phyloP scores from a whole-genome alignment of 2,797 vertebrate genomes.

The Semaprochilodus insignis region DNA sequence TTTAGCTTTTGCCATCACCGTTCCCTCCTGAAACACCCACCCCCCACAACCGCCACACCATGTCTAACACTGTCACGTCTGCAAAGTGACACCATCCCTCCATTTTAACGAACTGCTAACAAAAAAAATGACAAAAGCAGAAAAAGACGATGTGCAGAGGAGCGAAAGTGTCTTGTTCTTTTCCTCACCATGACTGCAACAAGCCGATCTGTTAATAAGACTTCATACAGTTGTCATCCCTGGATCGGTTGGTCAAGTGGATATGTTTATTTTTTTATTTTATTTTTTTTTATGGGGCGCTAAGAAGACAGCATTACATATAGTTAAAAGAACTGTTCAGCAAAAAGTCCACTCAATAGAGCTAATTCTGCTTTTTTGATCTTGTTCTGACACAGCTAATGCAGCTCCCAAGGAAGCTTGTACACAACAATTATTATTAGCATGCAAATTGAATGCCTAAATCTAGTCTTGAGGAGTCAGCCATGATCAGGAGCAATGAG shows the following conservation, averaged over 20 bases:
- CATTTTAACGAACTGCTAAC: neutral
- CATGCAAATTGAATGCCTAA: neutral
- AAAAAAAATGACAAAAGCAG: neutral
- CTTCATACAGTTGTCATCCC: neutral
- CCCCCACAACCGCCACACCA: neutral
- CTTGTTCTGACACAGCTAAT: neutral
- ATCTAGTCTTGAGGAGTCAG: too few species aligned
- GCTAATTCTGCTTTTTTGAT: neutral
- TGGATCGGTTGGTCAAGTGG: neutral
- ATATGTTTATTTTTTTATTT: too few species aligned
- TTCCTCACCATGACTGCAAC: neutral
- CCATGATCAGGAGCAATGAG: too few species aligned
- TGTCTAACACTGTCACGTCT: slow-evolving; percentile 21
- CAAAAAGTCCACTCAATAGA: neutral
- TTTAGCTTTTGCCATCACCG: neutral
- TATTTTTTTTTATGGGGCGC: too few species aligned
- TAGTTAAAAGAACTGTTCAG: neutral
- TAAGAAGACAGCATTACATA: neutral
- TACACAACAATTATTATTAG: neutral
- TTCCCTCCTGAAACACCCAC: neutral
- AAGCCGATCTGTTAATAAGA: neutral
- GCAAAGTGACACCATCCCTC: neutral
- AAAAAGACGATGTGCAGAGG: neutral
- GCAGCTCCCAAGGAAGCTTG: neutral
- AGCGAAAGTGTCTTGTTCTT: neutral